Evolutionary conservation across 2,113 vertebrate species (phyloP), one percentile per base, ranked within the genome.

Genomic region (Trachemys scripta): DNA sequence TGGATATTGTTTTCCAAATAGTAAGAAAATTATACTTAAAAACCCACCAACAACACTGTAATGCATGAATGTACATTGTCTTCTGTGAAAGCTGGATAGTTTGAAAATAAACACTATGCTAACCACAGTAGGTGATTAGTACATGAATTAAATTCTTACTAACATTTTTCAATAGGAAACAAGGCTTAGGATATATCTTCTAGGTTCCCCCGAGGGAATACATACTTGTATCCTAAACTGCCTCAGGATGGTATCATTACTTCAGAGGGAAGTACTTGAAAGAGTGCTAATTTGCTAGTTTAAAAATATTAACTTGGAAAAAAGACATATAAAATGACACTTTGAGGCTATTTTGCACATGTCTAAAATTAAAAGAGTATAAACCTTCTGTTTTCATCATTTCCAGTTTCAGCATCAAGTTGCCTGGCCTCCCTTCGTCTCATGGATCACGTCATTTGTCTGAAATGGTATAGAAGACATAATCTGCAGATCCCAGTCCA

Each of bases 231-330:
- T 86, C 81, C 91, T 79, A 85, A 95, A 85, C 76, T 49, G 27
- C 29, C 49, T 57, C 80, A 85, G 27, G 79, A n/a, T 35, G 80
- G 75, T 57, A 31, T 35, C 47, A 10, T 88, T 95, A 69, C 89
- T 94, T 69, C 53, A 82, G 82, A 84, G 88, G 89, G 79, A 75
- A 83, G 80, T 65, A 84, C 69, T 89, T 57, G 89, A 22, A n/a
- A 16, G 89, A 88, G 83, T 91, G 42, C 84, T 47, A 93, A 92
- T 96, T 95, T 75, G 85, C 93, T 92, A 95, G 94, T 94, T 72
- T 90, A 93, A 95, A 96, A 78, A 78, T 51, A 94, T 91, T 88
- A 96, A 95, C 3, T 16, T 94, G 93, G 65, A 51, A 94, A 85
- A 88, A 82, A 83, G 83, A n/a, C 86, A 81, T 87, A 92, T 84